Base-by-base conservation (phyloP, 2,888 invertebrate genomes). In the Pheosia gnoma region DNA sequence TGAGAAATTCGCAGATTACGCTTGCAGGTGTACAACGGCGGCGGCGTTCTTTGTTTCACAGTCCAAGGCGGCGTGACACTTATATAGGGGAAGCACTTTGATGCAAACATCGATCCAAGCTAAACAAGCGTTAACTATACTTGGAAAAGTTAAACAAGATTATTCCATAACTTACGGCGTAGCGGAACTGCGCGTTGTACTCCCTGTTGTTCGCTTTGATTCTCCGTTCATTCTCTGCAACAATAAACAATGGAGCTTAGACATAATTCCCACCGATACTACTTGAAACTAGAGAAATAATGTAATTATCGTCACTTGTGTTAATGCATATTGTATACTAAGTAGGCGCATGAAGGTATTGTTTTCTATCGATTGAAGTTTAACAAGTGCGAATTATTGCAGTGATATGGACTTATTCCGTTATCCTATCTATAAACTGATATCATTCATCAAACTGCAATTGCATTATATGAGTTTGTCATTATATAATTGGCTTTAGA, bases 121-220 rank as follows among this genome's bases (percentile, higher is more conserved):
- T 25, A 25, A 25, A 25, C 25, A 25, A 25, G 25, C 25, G 25
- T 25, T 25, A 25, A 36, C 36, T 37, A 49, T 36, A 57, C 47
- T 47, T 51, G 25, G 25, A n/a, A 59, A 45, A 53, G 49, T 38
- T 1, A 54, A 43, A 38, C 59, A 55, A 58, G 63, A 62, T 54
- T 52, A 66, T 60, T 54, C 25, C 10, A 55, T 13, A 60, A 96
- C 98, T 98, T 96, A 99, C 99, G 86, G 99, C 99, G 95, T 99
- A 99, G 93, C 97, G 97, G 95, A 99, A 99, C 94, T 98, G 97
- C 84, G 97, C 96, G 95, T 99, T 99, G 94, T 97, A 99, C 87
- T 96, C 96, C 90, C 98, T 96, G 95, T 99, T 98, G 94, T 99
- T 99, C 85, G 99, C 98, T 94, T 96, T 97, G 88, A 99, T 98